Evolutionary conservation across 1,140 invertebrate species (phyloP), one percentile per base, ranked within the genome.

Genomic region (Latrodectus geometricus): DNA sequence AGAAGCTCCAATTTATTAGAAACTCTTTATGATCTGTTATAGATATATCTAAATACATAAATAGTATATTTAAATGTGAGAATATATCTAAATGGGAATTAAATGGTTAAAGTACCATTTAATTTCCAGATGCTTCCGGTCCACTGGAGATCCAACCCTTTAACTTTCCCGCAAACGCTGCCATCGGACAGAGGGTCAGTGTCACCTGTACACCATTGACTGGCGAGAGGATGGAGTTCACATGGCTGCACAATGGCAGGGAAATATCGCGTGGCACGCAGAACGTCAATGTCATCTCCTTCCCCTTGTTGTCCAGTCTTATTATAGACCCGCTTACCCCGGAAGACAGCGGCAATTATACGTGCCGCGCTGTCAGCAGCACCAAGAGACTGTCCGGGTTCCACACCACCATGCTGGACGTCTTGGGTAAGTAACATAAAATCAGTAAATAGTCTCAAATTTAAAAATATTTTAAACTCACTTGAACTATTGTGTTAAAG

Each of bases 241-340:
- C 73, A 9, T 88, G 88, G 88, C 20, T 84, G 21, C 78, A 85
- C 50, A 85, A 88, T 68, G 88, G 88, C 9, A 9, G 65, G 50
- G 86, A 79, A 69, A 49, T 76, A 5, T 14, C 7, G 0, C 15
- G 17, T 11, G 21, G 21, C 11, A 15, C 49, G 14, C 50, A 54
- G 14, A 77, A 68, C 4, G 56, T 86, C 20, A 50, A 78, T 2
- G 66, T 80, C 11, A 14, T 8, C 20, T 52, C 54, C 0, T 68
- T 80, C 7, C 65, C 69, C 5, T 17, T 72, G 20, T 5, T 87
- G 48, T 87, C 87, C 0, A 77, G 8, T 49, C 35, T 87, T 12
- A 72, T 83, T 0, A 72, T 82, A 35, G 76, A 87, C 15, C 70
- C 78, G 5, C 50, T 87, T 15, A 35, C 49, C 0, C 12, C 49